Base-by-base conservation (phyloP, 2,113 vertebrate species). In the Galemys pyrenaicus region DNA sequence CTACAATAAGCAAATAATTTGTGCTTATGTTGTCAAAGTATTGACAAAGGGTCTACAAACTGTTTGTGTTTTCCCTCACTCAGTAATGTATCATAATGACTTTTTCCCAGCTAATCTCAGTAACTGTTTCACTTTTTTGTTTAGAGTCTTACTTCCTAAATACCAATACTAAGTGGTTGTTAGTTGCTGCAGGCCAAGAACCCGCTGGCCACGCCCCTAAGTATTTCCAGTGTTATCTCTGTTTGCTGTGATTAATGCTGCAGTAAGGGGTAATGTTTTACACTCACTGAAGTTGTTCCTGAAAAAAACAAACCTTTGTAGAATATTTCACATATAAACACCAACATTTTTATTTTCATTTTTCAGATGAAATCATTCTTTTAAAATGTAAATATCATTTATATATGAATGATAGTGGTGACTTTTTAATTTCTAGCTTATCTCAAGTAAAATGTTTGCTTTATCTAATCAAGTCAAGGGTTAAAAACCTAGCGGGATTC, bases 241-340 rank as follows among this genome's bases (percentile, higher is more conserved):
- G 41, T 46, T 44, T 46, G 35, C 67, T 39, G 4, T 81, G 49
- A 80, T 54, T 62, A 84, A 90, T 30, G 35, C 67, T 62, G 37
- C 28, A 49, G 4, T 44, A 54, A 71, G 54, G 49, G 26, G 58
- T 28, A 10, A 62, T 26, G 65, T 39, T 60, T 41, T 58, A 74
- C 2, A 62, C 24, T 67, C 32, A 68, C 10, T 30, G 9, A 65
- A 86, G 20, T 37, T 41, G 82, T 87, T 30, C 54, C 32, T 26
- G 46, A 3, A 41, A 11, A 24, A 78, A 85, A 70, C 39, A 28
- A 58, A 65, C 6, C n/a, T n/a, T n/a, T n/a, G n/a, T n/a, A n/a
- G n/a, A 91, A 87, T n/a, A n/a, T 71, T 89, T 87, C 79, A 89
- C 44, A 6, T 51, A 35, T 44, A 87, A 95, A 94, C n/a, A 67